phyloP scores from a whole-genome alignment of 2,888 invertebrate genomes.

The Trachelus tabidus region DNA sequence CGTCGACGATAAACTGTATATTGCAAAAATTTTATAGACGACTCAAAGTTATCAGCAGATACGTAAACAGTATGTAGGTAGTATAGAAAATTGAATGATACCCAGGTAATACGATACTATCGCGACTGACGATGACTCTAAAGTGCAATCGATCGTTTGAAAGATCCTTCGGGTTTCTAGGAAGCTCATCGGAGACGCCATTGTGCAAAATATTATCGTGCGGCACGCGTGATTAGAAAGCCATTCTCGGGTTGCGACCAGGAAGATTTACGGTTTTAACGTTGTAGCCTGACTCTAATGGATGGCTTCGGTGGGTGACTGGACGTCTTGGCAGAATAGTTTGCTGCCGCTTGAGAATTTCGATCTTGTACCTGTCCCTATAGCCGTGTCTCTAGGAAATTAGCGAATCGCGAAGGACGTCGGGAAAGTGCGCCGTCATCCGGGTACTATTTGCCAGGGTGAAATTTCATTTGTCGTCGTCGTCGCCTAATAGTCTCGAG shows the following conservation, averaged over 20 bases:
- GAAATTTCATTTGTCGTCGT: conserved; percentile 53
- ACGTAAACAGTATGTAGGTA: background rate
- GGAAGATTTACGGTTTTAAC: background rate
- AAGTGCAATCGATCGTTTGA: background rate
- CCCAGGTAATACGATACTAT: background rate
- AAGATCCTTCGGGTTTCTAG: background rate
- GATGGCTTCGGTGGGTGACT: background rate
- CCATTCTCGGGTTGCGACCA: background rate
- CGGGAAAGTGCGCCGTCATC: background rate
- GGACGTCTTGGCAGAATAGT: background rate
- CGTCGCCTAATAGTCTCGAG: background rate
- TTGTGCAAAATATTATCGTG: background rate
- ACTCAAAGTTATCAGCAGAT: background rate
- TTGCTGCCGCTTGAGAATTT: background rate
- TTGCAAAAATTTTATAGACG: background rate
- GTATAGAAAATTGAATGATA: background rate
- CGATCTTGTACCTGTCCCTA: background rate
- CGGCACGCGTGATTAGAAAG: conserved; percentile 3
- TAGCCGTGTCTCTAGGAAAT: too few species aligned
- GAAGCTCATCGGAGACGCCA: background rate
- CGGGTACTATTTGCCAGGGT: conserved; percentile 47
- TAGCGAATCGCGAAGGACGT: background rate
- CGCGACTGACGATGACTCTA: background rate
- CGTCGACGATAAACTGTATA: background rate
- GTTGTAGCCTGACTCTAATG: background rate